These are phyloP conservation scores for Sinocyclocheilus rhinocerous DNA, from an alignment of 2,113 vertebrate genomes.

Conservation along the genomic window DNA sequence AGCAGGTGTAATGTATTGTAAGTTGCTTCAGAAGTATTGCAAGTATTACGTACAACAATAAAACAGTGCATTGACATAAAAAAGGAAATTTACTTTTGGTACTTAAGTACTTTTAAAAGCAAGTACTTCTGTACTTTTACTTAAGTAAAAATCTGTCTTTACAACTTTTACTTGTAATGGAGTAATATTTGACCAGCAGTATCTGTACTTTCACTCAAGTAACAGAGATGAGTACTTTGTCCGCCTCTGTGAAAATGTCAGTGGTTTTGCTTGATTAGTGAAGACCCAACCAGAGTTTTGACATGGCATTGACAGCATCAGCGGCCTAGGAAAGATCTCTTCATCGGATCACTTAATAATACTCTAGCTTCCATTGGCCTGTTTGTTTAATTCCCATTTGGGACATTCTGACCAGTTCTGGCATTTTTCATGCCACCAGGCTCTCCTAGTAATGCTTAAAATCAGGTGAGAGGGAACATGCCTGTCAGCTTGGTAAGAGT, in stretches of 20 bases:
- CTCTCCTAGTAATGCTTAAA: slow-evolving; percentile 29
- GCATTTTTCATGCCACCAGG: slow-evolving; percentile 25
- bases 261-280: slow-evolving; percentile 58
- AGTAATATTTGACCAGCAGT: too few relatives aligned
- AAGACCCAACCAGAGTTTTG: slow-evolving; percentile 52
- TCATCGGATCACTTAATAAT: slow-evolving; percentile 37
- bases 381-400: not conserved
- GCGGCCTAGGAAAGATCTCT: slow-evolving; percentile 29
- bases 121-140: too few relatives aligned
- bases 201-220: too few relatives aligned
- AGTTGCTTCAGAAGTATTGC: too few relatives aligned
- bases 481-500: slow-evolving; percentile 45
- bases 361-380: not conserved
- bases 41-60: too few relatives aligned
- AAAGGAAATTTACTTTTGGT: too few relatives aligned
- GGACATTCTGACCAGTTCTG: slow-evolving; percentile 35
- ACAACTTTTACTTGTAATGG: too few relatives aligned
- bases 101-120: too few relatives aligned
- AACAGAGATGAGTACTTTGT: too few relatives aligned
- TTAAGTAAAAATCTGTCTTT: too few relatives aligned
- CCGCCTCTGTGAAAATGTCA: slow-evolving; percentile 67
- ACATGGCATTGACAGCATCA: slow-evolving; percentile 53
- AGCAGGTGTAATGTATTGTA: too few relatives aligned
- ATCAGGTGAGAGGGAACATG: slow-evolving; percentile 52
- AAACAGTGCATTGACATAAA: too few relatives aligned